Evolutionary conservation across 1,140 invertebrate genomes (phyloP), one percentile per base, ranked within the genome.

Genomic region (Drosophila micromelanica): DNA sequence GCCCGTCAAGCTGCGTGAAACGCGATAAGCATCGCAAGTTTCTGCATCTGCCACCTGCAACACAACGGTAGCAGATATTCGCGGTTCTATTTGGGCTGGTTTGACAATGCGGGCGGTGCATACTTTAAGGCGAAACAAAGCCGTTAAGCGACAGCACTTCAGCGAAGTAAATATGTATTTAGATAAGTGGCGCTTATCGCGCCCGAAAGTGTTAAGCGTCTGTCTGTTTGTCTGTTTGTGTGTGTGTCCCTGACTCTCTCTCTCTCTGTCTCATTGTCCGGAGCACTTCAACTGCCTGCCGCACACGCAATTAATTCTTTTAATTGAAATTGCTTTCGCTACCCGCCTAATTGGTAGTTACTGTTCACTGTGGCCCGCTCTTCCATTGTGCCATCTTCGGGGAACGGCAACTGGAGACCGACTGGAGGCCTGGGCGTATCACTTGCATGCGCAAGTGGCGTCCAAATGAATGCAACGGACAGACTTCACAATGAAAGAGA

Each of bases 321-420:
- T 86, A 86, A 86, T 87, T 86, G 82, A 87, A 86, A 86, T 82
- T 86, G 82, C 82, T 72, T 69, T 80, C 81, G 73, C 78, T 84
- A 86, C 56, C 84, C 81, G 86, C 72, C 82, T 87, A 86, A 86
- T 86, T 86, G 81, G 81, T 86, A 87, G 81, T 86, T 82, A 78
- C 76, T 74, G 60, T 76, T 60, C 62, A 67, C 40, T 59, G 32
- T 57, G 48, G 37, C 57, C 57, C 37, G 52, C 11, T 63, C 46
- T 17, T 32, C 17, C 35, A 20, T 27, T 27, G 27, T 42, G 5
- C 56, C 56, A 64, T 69, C 62, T 60, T 73, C 38, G 46, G 37
- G 46, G 45, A 30, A 30, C 6, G 30, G n/a, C 37, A 51, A 27
- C 61, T 32, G 37, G 46, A 48, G 8, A 56, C 13, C 20, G 12